Percentiles rank a stretch among this genome's conserved stretches.
Evolutionary conservation across 2,113 vertebrate species (phyloP).

Genomic region (Otus sunia): DNA sequence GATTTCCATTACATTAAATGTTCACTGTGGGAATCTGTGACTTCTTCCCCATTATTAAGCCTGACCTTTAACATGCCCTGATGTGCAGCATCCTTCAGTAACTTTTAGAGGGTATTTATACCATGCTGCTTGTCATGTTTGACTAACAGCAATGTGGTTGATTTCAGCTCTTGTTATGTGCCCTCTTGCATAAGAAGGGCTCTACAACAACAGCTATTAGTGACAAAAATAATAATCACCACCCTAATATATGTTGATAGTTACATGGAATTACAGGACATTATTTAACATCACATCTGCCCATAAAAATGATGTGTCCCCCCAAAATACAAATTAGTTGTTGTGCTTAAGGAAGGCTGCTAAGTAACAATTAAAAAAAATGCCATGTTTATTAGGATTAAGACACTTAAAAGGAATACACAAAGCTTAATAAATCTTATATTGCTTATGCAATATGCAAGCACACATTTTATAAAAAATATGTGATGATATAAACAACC

Average conservation of each 20-base stretch:
- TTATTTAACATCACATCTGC: background rate
- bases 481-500: background rate
- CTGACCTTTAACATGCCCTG: background rate
- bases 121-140: background rate
- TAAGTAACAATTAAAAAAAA: background rate
- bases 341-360: background rate
- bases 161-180: background rate
- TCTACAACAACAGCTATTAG: background rate
- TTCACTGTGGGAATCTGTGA: background rate
- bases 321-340: background rate
- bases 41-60: background rate
- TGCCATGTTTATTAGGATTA: background rate
- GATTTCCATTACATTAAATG: background rate
- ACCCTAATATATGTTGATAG: background rate
- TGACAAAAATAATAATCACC: background rate
- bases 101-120: background rate
- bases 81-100: background rate
- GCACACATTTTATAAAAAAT: background rate
- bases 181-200: background rate
- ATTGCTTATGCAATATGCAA: background rate
- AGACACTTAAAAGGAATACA: background rate
- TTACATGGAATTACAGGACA: background rate
- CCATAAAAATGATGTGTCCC: background rate
- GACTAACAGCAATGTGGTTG: background rate
- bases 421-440: background rate